These are phyloP conservation scores for Etheostoma nigrum DNA, from an alignment of 2,797 vertebrate genomes.

Conservation along the genomic window DNA sequence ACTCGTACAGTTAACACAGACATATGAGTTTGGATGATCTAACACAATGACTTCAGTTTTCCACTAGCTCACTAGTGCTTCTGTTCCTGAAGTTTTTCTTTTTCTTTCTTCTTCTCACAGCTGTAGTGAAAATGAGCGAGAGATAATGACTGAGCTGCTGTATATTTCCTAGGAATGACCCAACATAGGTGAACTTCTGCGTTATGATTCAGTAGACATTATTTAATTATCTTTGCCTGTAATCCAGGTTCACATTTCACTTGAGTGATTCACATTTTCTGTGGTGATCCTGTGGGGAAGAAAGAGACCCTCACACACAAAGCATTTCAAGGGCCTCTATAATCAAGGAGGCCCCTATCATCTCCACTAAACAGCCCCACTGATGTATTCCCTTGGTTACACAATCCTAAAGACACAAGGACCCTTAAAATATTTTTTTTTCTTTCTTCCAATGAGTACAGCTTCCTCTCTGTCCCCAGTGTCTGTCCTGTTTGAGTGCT, in stretches of 20 bases:
- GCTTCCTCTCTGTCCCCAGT: constrained; percentile 3
- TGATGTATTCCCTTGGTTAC: constrained; percentile 53
- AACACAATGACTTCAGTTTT: constrained; percentile 62
- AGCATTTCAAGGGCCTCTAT: constrained; percentile 39
- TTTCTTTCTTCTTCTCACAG: constrained; percentile 21
- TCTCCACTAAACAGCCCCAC: constrained; percentile 52
- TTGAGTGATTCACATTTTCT: constrained; percentile 53
- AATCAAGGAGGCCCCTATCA: constrained; percentile 47
- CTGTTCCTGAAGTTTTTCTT: constrained; percentile 25
- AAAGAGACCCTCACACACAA: constrained; percentile 25
- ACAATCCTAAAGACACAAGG: constrained; percentile 37
- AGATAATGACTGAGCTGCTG: constrained; percentile 34
- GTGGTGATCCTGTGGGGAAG: constrained; percentile 28
- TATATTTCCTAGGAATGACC: constrained; percentile 16
- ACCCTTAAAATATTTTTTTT: constrained; percentile 39
- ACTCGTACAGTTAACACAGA: constrained; percentile 30
- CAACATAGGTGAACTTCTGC: neutral
- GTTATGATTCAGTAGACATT: constrained; percentile 22
- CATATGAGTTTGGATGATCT: constrained; percentile 47
- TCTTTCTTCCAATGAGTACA: constrained; percentile 29
- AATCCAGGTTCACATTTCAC: constrained; percentile 36
- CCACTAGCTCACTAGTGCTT: constrained; percentile 64
- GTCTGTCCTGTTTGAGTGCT: constrained; percentile 1
- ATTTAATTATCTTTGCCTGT: constrained; percentile 32
- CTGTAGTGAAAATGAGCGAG: constrained; percentile 34